Percentiles rank a stretch among this genome's conserved stretches.
phyloP scores from a whole-genome alignment of 2,888 invertebrate genomes.

The Myathropa florea region DNA sequence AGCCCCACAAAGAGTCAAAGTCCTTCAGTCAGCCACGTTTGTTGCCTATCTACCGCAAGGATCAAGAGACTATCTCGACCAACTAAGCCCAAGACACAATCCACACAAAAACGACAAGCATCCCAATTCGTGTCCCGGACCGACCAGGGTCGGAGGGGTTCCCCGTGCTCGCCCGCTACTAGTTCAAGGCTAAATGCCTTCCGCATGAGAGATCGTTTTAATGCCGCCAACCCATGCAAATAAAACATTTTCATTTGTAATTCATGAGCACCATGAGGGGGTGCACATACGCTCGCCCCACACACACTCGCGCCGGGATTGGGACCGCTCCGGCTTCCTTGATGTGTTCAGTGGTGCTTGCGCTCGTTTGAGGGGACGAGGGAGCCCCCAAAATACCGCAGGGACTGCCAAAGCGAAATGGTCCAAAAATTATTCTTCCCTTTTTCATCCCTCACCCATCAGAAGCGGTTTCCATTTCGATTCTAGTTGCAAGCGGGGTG shows the following conservation, averaged over 20 bases:
- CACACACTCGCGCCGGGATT: neutral
- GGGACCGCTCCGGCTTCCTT: neutral
- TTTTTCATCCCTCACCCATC: neutral
- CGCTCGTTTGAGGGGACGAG: neutral
- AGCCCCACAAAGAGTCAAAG: no score
- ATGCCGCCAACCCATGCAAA: conserved; percentile 53
- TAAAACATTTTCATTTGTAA: conserved; percentile 62
- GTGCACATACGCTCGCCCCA: neutral
- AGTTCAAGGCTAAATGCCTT: conserved; percentile 66
- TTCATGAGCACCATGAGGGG: conserved; percentile 39
- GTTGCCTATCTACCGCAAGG: conserved; percentile 52
- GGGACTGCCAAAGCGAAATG: conserved; percentile 35
- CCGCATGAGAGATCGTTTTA: conserved; percentile 53
- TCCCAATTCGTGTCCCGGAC: neutral
- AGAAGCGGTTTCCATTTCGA: neutral
- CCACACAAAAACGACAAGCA: neutral
- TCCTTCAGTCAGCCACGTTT: conserved; percentile 47
- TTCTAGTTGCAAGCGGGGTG: neutral
- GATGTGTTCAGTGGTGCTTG: neutral
- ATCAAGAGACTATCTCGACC: conserved; percentile 19
- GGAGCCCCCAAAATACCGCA: conserved; percentile 18
- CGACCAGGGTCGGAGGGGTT: neutral
- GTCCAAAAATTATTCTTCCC: conserved; percentile 3
- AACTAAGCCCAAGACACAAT: neutral
- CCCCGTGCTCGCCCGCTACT: conserved; percentile 23